phyloP scores from a whole-genome alignment of 2,888 invertebrate genomes.

The Drosophila testacea region DNA sequence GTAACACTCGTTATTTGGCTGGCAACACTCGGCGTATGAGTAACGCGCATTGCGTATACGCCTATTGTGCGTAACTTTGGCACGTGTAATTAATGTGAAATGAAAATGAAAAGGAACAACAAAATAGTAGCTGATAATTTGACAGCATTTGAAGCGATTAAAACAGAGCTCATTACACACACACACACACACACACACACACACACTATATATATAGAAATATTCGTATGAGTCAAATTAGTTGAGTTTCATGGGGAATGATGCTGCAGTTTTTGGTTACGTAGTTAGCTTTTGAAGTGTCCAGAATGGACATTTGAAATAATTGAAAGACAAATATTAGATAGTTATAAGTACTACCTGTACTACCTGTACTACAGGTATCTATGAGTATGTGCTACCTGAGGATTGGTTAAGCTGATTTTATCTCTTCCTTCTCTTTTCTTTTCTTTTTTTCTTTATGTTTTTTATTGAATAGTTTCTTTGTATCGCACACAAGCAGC shows the following conservation, averaged over 20 bases:
- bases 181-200: background rate
- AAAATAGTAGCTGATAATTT: slow-evolving; percentile 36
- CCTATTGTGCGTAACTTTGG: slow-evolving; percentile 14
- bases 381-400: background rate
- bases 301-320: background rate
- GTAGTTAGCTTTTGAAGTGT: slow-evolving; percentile 3
- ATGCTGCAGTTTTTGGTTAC: slow-evolving; percentile 23
- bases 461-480: slow-evolving; percentile 18
- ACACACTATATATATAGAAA: background rate
- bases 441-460: background rate
- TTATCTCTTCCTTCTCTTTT: background rate
- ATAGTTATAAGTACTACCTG: slow-evolving; percentile 13
- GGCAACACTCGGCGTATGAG: slow-evolving; percentile 68
- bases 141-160: slow-evolving; percentile 36
- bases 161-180: slow-evolving; percentile 24
- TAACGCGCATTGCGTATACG: slow-evolving; percentile 46
- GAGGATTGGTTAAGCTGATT: slow-evolving; percentile 1
- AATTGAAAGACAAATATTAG: slow-evolving; percentile 10
- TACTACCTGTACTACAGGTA: background rate
- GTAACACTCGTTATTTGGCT: slow-evolving; percentile 32
- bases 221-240: slow-evolving; percentile 14
- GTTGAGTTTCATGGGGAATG: slow-evolving; percentile 18
- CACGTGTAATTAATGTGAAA: slow-evolving; percentile 63
- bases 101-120: background rate
- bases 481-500: slow-evolving; percentile 28